These are phyloP conservation scores for Pocillopora grandis DNA, from an alignment of 92 coral and sea anemone species.

Conservation along the genomic window DNA sequence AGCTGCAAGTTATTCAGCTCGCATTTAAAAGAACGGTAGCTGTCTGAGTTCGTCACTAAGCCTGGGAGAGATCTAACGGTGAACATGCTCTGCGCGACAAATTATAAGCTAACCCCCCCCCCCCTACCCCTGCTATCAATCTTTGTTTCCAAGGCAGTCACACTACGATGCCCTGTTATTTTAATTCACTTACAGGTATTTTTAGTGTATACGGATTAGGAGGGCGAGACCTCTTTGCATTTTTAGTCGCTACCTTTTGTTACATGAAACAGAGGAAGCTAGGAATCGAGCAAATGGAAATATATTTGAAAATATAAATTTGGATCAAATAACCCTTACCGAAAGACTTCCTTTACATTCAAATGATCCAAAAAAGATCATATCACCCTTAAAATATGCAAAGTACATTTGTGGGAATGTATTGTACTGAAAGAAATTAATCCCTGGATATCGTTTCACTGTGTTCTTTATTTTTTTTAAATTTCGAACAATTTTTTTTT, in stretches of 20 bases:
- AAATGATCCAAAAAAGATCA: background rate
- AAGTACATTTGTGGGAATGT: background rate
- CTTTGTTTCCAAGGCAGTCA: background rate
- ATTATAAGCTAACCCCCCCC: background rate
- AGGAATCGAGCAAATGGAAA: background rate
- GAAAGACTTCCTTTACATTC: background rate
- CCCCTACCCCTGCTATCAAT: background rate
- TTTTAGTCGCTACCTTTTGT: background rate
- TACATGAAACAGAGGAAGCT: background rate
- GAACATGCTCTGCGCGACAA: background rate
- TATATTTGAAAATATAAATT: background rate
- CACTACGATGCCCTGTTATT: background rate
- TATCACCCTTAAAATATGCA: background rate
- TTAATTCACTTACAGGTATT: background rate
- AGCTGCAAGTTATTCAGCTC: background rate
- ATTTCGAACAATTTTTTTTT: background rate
- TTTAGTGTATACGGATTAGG: background rate
- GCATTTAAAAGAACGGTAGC: background rate
- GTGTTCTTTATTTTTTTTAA: background rate
- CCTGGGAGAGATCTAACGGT: too few species aligned
- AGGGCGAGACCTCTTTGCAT: background rate
- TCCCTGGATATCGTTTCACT: background rate
- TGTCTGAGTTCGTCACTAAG: background rate
- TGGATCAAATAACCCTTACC: background rate
- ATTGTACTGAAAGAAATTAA: background rate